A percentile compares a stretch with the other conserved stretches of the same genome.
Conservation (phyloP, 2,888 invertebrate species). For the Serripes groenlandicus region DNA sequence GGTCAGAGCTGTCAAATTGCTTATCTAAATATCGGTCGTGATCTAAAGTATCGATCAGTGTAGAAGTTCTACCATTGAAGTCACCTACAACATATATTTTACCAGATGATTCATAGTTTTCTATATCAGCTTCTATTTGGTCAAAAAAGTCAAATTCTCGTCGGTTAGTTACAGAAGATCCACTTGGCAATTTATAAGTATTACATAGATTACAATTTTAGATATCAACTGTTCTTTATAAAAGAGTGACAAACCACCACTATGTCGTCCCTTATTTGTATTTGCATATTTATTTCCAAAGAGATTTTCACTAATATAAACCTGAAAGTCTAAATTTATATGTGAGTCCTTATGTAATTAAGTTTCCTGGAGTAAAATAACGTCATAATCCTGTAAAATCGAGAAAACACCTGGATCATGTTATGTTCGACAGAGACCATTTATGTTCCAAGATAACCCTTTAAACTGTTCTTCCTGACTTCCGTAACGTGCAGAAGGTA, state of each 20-base stretch:
- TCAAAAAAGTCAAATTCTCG: constrained; percentile 15
- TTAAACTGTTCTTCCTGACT: background rate
- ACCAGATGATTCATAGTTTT: background rate
- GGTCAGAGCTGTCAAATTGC: too few relatives aligned
- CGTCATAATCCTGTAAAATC: background rate
- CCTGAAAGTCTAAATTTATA: background rate
- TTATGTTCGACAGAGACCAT: background rate
- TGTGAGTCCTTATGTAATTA: background rate
- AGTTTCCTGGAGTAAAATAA: constrained; percentile 1
- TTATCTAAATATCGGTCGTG: too few relatives aligned
- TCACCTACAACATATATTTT: background rate
- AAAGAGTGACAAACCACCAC: too few relatives aligned
- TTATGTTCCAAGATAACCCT: constrained; percentile 10
- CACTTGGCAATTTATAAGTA: background rate
- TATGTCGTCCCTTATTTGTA: background rate
- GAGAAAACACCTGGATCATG: background rate
- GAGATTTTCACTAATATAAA: background rate
- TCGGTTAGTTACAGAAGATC: background rate
- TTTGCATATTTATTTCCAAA: constrained; percentile 3
- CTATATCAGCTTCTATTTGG: constrained; percentile 7
- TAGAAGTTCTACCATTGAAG: background rate
- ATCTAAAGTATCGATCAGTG: background rate
- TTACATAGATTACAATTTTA: constrained; percentile 5
- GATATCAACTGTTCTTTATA: too few relatives aligned
- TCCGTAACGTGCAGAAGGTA: background rate